Conservation (phyloP, 2,113 vertebrate species). For the Bettongia penicillata region DNA sequence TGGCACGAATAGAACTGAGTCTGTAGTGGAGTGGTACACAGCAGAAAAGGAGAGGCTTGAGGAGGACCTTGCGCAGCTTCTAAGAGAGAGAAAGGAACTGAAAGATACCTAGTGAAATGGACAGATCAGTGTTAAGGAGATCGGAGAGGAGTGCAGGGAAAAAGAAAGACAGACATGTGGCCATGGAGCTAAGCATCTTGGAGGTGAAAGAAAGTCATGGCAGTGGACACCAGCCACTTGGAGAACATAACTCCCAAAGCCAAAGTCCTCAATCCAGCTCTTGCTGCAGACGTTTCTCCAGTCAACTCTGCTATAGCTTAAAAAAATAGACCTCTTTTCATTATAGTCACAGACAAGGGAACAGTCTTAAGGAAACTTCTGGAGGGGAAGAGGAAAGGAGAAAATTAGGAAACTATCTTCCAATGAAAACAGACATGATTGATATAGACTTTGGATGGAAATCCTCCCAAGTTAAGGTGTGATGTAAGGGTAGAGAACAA, state of each 20-base stretch:
- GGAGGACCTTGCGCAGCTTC: conserved; percentile 90
- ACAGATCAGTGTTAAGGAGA: conserved; percentile 90
- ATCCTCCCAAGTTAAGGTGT: conserved; percentile 60
- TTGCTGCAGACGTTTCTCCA: conserved; percentile 84
- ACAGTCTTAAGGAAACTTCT: conserved; percentile 97
- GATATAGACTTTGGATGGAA: conserved; percentile 70
- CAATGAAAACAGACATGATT: conserved; percentile 70
- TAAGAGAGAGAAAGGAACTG: conserved; percentile 89
- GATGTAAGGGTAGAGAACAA: conserved; percentile 59
- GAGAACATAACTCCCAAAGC: conserved; percentile 83
- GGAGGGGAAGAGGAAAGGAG: conserved; percentile 98
- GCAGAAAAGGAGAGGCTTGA: conserved; percentile 93
- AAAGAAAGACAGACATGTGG: conserved; percentile 91
- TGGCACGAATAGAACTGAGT: conserved; percentile 96
- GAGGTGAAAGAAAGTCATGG: conserved; percentile 94
- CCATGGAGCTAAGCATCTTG: conserved; percentile 93
- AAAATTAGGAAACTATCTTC: conserved; percentile 85
- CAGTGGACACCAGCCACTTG: conserved; percentile 93
- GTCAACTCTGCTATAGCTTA: conserved; percentile 92
- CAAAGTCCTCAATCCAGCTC: conserved; percentile 74
- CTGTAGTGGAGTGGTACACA: conserved; percentile 89
- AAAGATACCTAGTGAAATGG: conserved; percentile 85
- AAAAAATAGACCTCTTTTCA: conserved; percentile 91
- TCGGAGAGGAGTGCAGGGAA: conserved; percentile 91
- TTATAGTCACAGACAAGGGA: conserved; percentile 93